Percentiles rank a stretch among this genome's conserved stretches.
phyloP scores from a whole-genome alignment of 1,140 invertebrate species.

The honey bee (Apis mellifera) region DNA sequence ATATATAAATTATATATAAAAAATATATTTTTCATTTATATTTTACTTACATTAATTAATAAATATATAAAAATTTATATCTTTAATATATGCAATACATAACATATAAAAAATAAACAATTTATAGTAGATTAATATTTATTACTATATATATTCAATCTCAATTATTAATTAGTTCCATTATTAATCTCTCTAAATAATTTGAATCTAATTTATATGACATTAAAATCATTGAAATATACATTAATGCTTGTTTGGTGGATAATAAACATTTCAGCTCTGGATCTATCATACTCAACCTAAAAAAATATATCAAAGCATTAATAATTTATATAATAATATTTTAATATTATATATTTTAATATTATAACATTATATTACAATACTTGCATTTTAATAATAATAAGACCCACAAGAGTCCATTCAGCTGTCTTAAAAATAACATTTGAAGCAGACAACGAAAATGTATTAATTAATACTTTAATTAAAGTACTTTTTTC shows the following conservation, averaged over 20 bases:
- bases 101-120: not conserved
- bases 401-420: constrained; percentile 78
- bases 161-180: constrained; percentile 52
- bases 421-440: constrained; percentile 79
- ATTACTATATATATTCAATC: constrained; percentile 14
- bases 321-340: constrained; percentile 14
- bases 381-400: constrained; percentile 79
- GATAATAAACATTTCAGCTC: constrained; percentile 68
- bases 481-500: constrained; percentile 68
- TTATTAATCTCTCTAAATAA: constrained; percentile 76
- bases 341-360: constrained; percentile 10
- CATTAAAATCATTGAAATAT: constrained; percentile 78
- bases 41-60: not conserved
- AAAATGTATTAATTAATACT: constrained; percentile 77
- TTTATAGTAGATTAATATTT: not conserved
- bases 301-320: constrained; percentile 63
- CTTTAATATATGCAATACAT: constrained; percentile 11
- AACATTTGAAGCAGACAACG: constrained; percentile 78
- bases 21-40: not conserved
- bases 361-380: not conserved
- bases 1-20: not conserved
- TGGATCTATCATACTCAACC: constrained; percentile 75
- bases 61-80: constrained; percentile 20
- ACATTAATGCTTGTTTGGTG: constrained; percentile 73
- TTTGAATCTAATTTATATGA: constrained; percentile 77